A percentile compares a stretch with the other conserved stretches of the same genome.
These are phyloP conservation scores for Ophraella communa DNA, from an alignment of 2,888 invertebrate genomes.

Conservation along the genomic window DNA sequence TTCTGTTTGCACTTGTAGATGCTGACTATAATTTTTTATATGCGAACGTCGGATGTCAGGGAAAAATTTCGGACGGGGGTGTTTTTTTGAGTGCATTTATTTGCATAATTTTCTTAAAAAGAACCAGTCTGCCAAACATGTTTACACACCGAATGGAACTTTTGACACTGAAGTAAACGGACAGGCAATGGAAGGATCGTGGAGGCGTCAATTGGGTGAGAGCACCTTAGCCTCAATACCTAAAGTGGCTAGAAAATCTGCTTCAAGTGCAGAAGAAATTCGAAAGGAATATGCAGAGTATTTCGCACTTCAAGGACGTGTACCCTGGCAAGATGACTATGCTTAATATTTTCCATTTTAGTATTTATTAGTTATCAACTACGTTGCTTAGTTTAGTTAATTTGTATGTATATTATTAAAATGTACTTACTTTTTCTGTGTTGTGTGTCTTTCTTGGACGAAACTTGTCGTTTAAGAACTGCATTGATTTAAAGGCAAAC, in stretches of 20 bases:
- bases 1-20: conserved; percentile 54
- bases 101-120: conserved; percentile 34
- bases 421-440: no score
- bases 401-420: no score
- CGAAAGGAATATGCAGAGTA: conserved; percentile 12
- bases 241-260: conserved; percentile 8
- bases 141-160: conserved; percentile 22
- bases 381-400: no score
- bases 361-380: no score
- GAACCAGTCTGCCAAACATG: conserved; percentile 25
- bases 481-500: not conserved
- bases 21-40: conserved; percentile 53
- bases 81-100: conserved; percentile 34
- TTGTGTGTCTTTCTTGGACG: no score
- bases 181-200: no score
- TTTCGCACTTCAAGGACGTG: conserved; percentile 7
- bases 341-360: no score
- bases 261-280: conserved; percentile 10
- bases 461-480: not conserved
- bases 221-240: no score
- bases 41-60: conserved; percentile 51
- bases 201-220: no score
- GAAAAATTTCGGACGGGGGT: conserved; percentile 50
- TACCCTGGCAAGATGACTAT: conserved; percentile 10
- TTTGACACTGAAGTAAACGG: conserved; percentile 20